Conservation (phyloP, 2,797 vertebrate species). For the Diplodus puntazzo region DNA sequence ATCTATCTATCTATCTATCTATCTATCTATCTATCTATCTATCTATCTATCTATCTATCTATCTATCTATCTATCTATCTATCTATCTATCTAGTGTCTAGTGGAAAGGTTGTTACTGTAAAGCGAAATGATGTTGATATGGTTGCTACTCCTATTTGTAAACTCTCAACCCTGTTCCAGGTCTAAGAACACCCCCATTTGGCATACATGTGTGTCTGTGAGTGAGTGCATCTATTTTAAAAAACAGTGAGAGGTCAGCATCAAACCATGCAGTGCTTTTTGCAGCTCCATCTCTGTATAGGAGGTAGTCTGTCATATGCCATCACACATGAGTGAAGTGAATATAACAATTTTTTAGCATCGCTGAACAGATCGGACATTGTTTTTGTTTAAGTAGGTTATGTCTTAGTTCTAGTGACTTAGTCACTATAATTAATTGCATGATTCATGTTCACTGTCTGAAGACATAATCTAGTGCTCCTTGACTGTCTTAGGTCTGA, state of each 20-base stretch:
- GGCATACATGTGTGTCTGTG: constrained; percentile 37
- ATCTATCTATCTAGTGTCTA: too few species aligned
- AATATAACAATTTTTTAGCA: constrained; percentile 24
- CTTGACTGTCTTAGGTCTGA: constrained; percentile 20
- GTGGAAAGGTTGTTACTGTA: constrained; percentile 21
- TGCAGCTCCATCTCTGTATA: constrained; percentile 27
- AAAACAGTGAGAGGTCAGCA: constrained; percentile 57
- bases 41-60: too few species aligned
- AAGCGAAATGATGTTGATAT: constrained; percentile 53
- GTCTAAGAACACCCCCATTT: constrained; percentile 59
- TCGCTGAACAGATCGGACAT: constrained; percentile 42
- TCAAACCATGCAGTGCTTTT: constrained; percentile 41
- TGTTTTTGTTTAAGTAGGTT: constrained; percentile 46
- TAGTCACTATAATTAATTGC: constrained; percentile 30
- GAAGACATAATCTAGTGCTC: constrained; percentile 41
- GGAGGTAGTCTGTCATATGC: constrained; percentile 31
- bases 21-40: too few species aligned
- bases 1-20: too few species aligned
- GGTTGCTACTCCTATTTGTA: constrained; percentile 48
- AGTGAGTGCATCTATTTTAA: constrained; percentile 57
- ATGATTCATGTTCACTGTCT: constrained; percentile 53
- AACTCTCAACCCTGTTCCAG: constrained; percentile 51
- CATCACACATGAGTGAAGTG: constrained; percentile 16
- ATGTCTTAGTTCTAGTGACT: constrained; percentile 29
- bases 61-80: too few species aligned